Base-by-base conservation (phyloP, 2,888 invertebrate species). In the Plebejus anna region DNA sequence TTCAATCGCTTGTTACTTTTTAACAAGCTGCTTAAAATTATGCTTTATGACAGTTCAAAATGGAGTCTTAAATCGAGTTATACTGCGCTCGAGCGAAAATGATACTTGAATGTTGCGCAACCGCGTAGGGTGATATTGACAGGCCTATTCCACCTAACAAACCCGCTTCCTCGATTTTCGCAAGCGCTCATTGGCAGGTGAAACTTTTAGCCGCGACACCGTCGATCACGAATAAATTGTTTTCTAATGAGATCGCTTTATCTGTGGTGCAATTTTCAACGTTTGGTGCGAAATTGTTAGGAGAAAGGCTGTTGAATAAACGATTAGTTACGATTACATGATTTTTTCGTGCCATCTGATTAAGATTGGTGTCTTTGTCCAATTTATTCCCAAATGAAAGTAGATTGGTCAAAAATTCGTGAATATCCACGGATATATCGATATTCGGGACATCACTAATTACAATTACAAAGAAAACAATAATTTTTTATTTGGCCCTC, bases 81-180 rank as follows among this genome's bases (percentile, higher is more conserved):
- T 22, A 59, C 59, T 59, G 59, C 59, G 7, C 22, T 59, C 0
- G 59, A 59, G 22, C 59, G 22, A 59, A 59, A 59, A 59, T 59
- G 59, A 59, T 36, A 36, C 38, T 36, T 6, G 11, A 36, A 36
- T 13, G 70, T 70, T 70, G 36, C 16, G 70, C 36, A 70, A 70
- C 13, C 32, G 70, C 70, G 72, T 47, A 47, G 72, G 72, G 66
- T 16, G 66, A 66, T 4, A 66, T 47, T 42, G 72, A 42, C 72
- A 47, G 72, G 42, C 47, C 72, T 72, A 47, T 42, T 47, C 47
- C 72, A 42, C 42, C n/a, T 28, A 1, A 66, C 28, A 66, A 66
- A 66, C 72, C 71, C 71, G 42, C 71, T 72, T 72, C 72, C 47
- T 72, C 22, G 42, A 72, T 72, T 72, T 72, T 72, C 72, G 72